Conservation (phyloP, 2,113 vertebrate genomes). For the Pogonocichla stellata region DNA sequence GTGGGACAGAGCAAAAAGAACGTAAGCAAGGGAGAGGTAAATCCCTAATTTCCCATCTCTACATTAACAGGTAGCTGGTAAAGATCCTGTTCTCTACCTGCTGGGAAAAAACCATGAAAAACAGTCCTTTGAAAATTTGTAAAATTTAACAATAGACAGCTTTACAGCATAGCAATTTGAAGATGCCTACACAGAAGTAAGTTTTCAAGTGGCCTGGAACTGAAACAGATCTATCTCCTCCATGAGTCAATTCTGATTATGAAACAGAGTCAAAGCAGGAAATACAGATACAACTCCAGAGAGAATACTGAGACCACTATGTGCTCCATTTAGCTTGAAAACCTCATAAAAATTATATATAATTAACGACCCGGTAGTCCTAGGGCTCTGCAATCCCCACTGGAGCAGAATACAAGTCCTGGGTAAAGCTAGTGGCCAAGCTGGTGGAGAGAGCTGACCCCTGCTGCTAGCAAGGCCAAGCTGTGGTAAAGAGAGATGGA, state of each 20-base stretch:
- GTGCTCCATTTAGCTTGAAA: neutral
- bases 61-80: neutral
- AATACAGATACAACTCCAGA: neutral
- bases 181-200: neutral
- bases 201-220: neutral
- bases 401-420: neutral
- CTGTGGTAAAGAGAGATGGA: neutral
- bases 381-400: neutral
- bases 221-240: neutral
- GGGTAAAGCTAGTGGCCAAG: neutral
- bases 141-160: neutral
- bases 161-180: neutral
- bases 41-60: neutral
- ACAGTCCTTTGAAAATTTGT: neutral
- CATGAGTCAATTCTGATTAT: neutral
- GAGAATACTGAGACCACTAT: neutral
- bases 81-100: neutral
- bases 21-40: neutral
- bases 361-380: neutral
- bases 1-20: constrained; percentile 1
- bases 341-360: neutral
- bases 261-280: neutral
- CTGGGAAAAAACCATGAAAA: neutral
- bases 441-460: neutral
- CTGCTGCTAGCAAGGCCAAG: neutral